Conservation (phyloP, 2,888 invertebrate genomes). For the Tachina grossa region DNA sequence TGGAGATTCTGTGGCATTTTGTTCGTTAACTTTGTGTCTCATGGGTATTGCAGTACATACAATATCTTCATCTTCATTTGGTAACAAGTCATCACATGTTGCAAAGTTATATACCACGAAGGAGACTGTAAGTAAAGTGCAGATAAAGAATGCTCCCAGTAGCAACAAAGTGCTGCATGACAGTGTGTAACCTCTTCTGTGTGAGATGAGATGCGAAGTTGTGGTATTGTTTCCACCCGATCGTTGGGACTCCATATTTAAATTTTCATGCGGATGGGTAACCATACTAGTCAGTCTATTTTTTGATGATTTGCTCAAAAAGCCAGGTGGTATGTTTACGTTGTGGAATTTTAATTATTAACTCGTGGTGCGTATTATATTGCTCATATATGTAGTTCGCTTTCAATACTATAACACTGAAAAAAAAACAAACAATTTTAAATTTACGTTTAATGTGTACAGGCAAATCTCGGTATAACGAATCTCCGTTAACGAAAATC, state of each 20-base stretch:
- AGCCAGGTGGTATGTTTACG: not conserved
- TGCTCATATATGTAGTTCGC: not conserved
- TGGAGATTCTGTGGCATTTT: constrained; percentile 66
- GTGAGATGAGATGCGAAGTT: constrained; percentile 40
- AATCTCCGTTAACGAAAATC: too few relatives aligned
- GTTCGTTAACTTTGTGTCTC: constrained; percentile 73
- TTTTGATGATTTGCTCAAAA: not conserved
- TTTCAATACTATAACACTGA: constrained; percentile 27
- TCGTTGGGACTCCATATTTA: constrained; percentile 75
- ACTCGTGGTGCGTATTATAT: not conserved
- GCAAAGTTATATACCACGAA: constrained; percentile 90
- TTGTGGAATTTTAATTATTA: constrained; percentile 17
- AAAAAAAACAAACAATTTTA: not conserved
- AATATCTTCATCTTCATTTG: constrained; percentile 76
- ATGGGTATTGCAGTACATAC: constrained; percentile 77
- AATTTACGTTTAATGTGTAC: not conserved
- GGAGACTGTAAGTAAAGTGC: constrained; percentile 88
- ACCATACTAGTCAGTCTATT: constrained; percentile 74
- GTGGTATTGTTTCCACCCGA: constrained; percentile 46
- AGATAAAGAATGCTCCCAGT: constrained; percentile 86
- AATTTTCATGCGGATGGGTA: constrained; percentile 79
- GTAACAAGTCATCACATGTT: constrained; percentile 85
- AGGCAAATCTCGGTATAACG: too few relatives aligned
- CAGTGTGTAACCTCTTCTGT: constrained; percentile 85
- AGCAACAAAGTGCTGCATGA: constrained; percentile 87